Evolutionary conservation across 2,797 vertebrate species (phyloP).

Genomic region (Alectoris magna): DNA sequence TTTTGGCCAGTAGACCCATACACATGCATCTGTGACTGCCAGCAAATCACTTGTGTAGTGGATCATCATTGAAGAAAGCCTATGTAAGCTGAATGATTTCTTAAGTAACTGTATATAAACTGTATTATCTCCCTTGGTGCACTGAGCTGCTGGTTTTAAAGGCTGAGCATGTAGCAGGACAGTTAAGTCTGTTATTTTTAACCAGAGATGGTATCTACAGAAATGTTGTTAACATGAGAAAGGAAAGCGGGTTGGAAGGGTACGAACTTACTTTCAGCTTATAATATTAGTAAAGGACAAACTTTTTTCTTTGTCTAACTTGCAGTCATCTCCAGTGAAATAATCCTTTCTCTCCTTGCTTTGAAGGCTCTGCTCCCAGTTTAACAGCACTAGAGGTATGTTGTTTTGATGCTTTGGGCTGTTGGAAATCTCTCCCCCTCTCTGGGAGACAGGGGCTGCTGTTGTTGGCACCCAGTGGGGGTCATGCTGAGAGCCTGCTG

Average conservation of each 20-base stretch:
- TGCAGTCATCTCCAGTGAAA: not conserved
- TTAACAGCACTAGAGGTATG: not conserved
- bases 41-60: conserved; percentile 30
- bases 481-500: fast-evolving
- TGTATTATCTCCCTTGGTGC: not conserved
- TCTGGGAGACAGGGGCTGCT: fast-evolving
- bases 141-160: not conserved
- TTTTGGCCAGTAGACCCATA: not conserved
- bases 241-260: not conserved
- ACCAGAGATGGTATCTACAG: not conserved
- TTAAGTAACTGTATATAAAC: conserved; percentile 13
- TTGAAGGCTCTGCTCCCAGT: not conserved
- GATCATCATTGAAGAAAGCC: not conserved
- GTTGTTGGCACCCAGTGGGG: fast-evolving
- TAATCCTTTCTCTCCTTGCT: not conserved
- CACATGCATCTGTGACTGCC: not conserved
- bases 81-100: conserved; percentile 12
- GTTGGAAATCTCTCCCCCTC: not conserved
- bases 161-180: not conserved
- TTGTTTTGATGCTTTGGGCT: not conserved
- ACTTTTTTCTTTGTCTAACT: not conserved
- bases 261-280: not conserved
- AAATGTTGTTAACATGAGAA: not conserved
- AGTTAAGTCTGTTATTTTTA: not conserved
- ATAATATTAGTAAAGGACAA: not conserved